Base-by-base conservation (phyloP, 1,140 invertebrate genomes). In the Drosophila nannoptera region DNA sequence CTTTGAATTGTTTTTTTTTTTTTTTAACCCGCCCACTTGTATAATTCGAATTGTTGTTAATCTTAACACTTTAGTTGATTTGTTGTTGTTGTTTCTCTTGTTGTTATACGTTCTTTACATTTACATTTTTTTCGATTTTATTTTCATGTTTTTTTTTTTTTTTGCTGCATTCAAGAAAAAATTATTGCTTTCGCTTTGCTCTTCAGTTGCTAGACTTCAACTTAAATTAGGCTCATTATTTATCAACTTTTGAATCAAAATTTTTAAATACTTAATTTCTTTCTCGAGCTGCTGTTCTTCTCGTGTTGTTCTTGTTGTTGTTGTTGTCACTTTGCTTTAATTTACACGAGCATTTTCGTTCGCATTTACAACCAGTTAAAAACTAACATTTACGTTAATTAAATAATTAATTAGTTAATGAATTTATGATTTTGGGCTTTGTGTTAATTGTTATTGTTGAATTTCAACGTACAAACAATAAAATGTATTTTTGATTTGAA, bases 281-380 rank as follows among this genome's bases (percentile, higher is more conserved):
- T 38, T 56, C 43, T 40, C 8, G 46, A 49, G 33, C 11, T 35
- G 35, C 49, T 48, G 40, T 52, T 42, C 36, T 56, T 49, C 67
- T 69, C 46, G 67, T 78, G 71, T 22, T 22, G 22, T 22, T 22
- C 1, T 22, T 3, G 22, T 22, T 22, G 22, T 22, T 22, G 22
- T 22, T 22, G 22, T 22, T 66, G 42, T 42, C 33, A 61, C 58
- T 82, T 61, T 72, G 45, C 65, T 73, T 63, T 78, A 75, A 83
- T 70, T 68, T 81, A 81, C 73, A 81, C 78, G 70, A 77, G 74
- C 73, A 70, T 76, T 77, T 74, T 35, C 68, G 40, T 33, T 43
- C 43, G 58, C 58, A 78, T 72, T 86, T 86, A 86, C 81, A 86
- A 86, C 81, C 81, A 86, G 77, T 75, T 84, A 81, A 81, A 22